Percentiles rank a stretch among this genome's conserved stretches.
These are phyloP conservation scores for Dreissena polymorpha DNA, from an alignment of 1,140 invertebrate species.

Conservation along the genomic window DNA sequence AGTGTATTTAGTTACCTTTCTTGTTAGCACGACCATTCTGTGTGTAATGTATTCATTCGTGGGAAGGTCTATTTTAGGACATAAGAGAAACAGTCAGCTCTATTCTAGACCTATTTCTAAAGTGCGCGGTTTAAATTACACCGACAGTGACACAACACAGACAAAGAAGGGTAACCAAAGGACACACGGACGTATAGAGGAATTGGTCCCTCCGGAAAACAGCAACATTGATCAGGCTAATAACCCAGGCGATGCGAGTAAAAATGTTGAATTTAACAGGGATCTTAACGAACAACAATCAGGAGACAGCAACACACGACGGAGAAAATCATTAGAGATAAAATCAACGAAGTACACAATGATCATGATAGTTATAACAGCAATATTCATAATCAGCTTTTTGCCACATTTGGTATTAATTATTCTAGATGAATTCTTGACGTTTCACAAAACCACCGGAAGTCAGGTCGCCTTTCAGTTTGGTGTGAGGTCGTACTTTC, in stretches of 20 bases:
- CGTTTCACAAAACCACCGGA: too few species aligned
- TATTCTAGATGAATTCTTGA: background rate
- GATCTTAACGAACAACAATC: too few species aligned
- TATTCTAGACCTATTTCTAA: background rate
- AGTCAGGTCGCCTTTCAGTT: slow-evolving; percentile 60
- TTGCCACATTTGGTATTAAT: slow-evolving; percentile 11
- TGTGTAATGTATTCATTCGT: slow-evolving; percentile 17
- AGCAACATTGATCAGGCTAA: too few species aligned
- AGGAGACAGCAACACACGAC: too few species aligned
- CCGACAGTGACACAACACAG: too few species aligned
- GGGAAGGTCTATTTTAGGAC: background rate
- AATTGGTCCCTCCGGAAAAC: too few species aligned
- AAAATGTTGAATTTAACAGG: too few species aligned
- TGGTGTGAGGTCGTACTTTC: slow-evolving; percentile 59
- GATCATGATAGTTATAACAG: slow-evolving; percentile 25
- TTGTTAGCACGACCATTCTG: background rate
- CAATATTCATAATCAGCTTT: slow-evolving; percentile 30
- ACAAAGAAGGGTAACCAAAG: too few species aligned
- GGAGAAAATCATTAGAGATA: too few species aligned
- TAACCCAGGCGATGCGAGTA: too few species aligned
- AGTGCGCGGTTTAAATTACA: too few species aligned
- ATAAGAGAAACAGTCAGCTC: background rate
- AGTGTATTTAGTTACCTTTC: slow-evolving; percentile 14
- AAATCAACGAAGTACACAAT: slow-evolving; percentile 12
- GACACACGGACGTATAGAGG: too few species aligned